Conservation (phyloP, 2,113 vertebrate species). For the Nymphicus hollandicus region DNA sequence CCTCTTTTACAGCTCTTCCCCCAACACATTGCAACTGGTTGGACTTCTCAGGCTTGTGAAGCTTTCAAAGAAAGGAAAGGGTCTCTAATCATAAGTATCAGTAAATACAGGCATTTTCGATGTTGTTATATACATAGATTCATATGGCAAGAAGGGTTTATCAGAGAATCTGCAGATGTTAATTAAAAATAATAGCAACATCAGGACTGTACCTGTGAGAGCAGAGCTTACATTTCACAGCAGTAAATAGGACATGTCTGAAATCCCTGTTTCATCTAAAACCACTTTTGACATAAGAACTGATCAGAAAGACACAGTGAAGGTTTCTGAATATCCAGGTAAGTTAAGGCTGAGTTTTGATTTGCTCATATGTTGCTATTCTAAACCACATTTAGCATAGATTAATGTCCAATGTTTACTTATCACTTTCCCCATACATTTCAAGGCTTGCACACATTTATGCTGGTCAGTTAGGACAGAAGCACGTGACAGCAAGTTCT, state of each 20-base stretch:
- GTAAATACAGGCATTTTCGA: rapidly evolving
- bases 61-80: background rate
- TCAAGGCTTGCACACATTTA: background rate
- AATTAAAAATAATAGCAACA: background rate
- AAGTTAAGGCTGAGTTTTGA: background rate
- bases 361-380: background rate
- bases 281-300: background rate
- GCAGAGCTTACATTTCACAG: background rate
- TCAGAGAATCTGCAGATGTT: background rate
- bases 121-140: background rate
- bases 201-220: background rate
- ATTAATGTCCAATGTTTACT: background rate
- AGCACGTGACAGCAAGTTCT: rapidly evolving
- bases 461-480: background rate
- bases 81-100: background rate
- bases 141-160: background rate
- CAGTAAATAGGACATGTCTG: background rate
- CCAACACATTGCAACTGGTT: background rate
- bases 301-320: background rate
- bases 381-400: background rate
- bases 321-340: background rate
- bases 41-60: background rate
- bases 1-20: background rate
- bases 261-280: background rate
- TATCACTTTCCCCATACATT: background rate